Conservation (phyloP, 1,140 invertebrate species). For the Eciton burchellii region DNA sequence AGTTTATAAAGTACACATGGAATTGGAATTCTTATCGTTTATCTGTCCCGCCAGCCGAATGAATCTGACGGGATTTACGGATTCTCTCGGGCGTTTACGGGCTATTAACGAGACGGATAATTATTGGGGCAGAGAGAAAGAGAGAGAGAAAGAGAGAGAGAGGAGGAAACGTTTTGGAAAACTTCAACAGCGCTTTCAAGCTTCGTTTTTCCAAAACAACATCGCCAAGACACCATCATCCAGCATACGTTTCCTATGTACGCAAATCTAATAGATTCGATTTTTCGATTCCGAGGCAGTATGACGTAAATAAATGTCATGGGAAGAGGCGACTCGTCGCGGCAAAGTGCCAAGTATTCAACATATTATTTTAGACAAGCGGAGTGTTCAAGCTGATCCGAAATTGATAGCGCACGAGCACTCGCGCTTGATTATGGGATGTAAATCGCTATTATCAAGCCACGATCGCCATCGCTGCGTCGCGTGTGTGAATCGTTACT, state of each 20-base stretch:
- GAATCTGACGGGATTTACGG: constrained; percentile 29
- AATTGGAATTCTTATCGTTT: constrained; percentile 27
- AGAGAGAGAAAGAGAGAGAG: too few species aligned
- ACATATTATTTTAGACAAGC: constrained; percentile 37
- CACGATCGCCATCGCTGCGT: constrained; percentile 21
- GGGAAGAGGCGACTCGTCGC: background rate
- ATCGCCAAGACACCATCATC: too few species aligned
- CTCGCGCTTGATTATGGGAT: constrained; percentile 44
- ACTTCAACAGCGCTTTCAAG: too few species aligned
- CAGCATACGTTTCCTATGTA: too few species aligned
- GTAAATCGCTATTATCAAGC: constrained; percentile 50
- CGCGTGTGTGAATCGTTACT: constrained; percentile 40
- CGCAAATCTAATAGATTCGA: too few species aligned
- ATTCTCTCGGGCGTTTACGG: background rate
- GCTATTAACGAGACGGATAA: constrained; percentile 4
- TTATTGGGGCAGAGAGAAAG: background rate
- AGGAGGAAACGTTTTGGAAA: too few species aligned
- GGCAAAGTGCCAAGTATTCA: constrained; percentile 19
- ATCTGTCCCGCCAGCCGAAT: constrained; percentile 10
- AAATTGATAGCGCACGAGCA: constrained; percentile 34
- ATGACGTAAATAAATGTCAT: constrained; percentile 6
- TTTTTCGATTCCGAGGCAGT: background rate
- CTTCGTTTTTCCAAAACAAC: too few species aligned
- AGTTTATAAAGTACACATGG: background rate
- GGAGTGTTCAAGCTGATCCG: constrained; percentile 32